Evolutionary conservation across 2,888 invertebrate genomes (phyloP), one percentile per base, ranked within the genome.

Genomic region (Criorhina ranunculi): DNA sequence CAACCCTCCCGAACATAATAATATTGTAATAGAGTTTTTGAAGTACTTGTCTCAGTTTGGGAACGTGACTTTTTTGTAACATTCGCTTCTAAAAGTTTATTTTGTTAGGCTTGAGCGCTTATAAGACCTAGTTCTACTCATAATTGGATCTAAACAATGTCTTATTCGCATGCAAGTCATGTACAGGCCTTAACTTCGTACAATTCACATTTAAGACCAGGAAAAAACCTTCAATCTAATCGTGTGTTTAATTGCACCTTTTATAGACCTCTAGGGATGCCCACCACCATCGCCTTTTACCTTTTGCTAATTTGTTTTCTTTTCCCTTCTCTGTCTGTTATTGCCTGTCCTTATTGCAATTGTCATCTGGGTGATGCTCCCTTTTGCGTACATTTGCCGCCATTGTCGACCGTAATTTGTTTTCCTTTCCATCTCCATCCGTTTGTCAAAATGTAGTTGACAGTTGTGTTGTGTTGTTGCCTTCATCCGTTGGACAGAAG

Each of bases 281-380:
- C 37, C 8, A 17, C 12, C 31, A 31, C 6, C 15, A 11, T 29
- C 29, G 12, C 29, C 24, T n/a, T 11, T 55, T 17, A 24, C 35
- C 49, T 40, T 15, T 8, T 57, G 62, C 64, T 78, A 72, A 64
- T 64, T 78, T 78, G 57, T 64, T 78, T 79, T 72, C 72, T 64
- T 64, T 72, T 29, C 44, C 72, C 44, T 66, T 51, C 29, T 49
- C 31, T 9, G 29, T 8, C 11, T 31, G 46, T n/a, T 42, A 53
- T 55, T 46, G 64, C 55, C 42, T 53, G 73, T 62, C 59, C n/a
- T 44, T 79, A 66, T 79, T 79, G 79, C 66, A 66, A 73, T 79
- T 79, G 66, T 60, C 79, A 73, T 60, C 66, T 72, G 72, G 73
- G 73, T 66, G 42, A 51, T 60, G 75, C 55, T 42, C 8, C 46